Conservation (phyloP, 2,113 vertebrate genomes). For the Globicephala melas region DNA sequence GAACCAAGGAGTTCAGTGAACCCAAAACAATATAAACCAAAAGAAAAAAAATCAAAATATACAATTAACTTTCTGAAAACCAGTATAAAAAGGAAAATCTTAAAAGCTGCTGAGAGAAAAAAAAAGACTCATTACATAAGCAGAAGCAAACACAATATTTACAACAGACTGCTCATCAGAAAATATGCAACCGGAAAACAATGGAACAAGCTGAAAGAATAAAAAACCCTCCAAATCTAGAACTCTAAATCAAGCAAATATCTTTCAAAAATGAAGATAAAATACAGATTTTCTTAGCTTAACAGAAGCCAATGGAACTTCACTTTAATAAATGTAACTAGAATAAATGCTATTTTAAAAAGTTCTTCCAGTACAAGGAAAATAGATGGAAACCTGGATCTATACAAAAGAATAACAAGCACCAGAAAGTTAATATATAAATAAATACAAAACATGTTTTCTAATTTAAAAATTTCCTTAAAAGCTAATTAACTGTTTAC, state of each 20-base stretch:
- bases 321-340: not conserved
- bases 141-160: not conserved
- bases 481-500: slow-evolving; percentile 4
- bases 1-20: not conserved
- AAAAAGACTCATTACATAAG: not conserved
- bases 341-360: not conserved
- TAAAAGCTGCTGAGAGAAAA: not conserved
- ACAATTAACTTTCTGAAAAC: not conserved
- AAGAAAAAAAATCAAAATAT: not conserved
- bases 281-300: not conserved
- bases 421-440: not conserved
- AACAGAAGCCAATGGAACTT: not conserved
- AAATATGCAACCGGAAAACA: not conserved
- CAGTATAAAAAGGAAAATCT: not conserved
- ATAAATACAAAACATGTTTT: not conserved
- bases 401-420: not conserved
- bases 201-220: not conserved
- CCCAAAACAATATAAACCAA: not conserved
- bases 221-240: not conserved
- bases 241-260: slow-evolving; percentile 2
- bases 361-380: not conserved
- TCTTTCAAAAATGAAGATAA: not conserved
- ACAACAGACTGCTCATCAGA: slow-evolving; percentile 1
- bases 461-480: not conserved
- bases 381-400: not conserved